Conservation (phyloP, 2,113 vertebrate genomes). For the Scolopax mira region DNA sequence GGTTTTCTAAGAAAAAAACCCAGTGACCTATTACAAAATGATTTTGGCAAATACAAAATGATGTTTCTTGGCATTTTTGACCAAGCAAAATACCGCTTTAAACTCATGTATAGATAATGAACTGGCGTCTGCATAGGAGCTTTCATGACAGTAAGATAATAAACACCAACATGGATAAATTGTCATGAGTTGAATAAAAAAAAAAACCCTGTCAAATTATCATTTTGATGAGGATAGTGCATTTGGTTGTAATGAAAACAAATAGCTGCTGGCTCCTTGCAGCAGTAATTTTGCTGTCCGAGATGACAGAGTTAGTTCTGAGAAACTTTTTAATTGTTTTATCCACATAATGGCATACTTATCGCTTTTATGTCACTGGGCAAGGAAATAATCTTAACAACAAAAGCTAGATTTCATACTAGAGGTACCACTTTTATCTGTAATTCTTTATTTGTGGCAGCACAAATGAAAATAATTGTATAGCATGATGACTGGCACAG, state of each 20-base stretch:
- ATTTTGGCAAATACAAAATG: slow-evolving; percentile 75
- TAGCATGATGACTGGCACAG: background rate
- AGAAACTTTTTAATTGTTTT: slow-evolving; percentile 55
- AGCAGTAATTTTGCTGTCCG: slow-evolving; percentile 48
- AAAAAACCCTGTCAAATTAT: background rate
- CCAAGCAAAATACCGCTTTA: slow-evolving; percentile 63
- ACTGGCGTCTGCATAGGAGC: background rate
- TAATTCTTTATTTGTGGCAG: slow-evolving; percentile 22
- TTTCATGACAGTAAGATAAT: slow-evolving; percentile 19
- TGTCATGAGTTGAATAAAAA: slow-evolving; percentile 35
- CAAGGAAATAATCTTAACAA: slow-evolving; percentile 40
- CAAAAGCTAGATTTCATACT: slow-evolving; percentile 31
- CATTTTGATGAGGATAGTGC: slow-evolving; percentile 15
- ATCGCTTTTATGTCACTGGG: slow-evolving; percentile 17
- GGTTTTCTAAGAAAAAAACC: slow-evolving; percentile 56
- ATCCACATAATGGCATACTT: slow-evolving; percentile 20
- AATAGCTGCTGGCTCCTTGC: background rate
- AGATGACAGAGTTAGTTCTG: slow-evolving; percentile 48
- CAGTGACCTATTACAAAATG: slow-evolving; percentile 70
- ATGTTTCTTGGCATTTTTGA: slow-evolving; percentile 74
- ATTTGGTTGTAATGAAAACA: slow-evolving; percentile 39
- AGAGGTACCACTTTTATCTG: slow-evolving; percentile 15
- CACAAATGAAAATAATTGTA: slow-evolving; percentile 1
- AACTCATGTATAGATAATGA: background rate
- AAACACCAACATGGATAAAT: slow-evolving; percentile 40